Percentiles rank a stretch among this genome's conserved stretches.
These are phyloP conservation scores for Argopecten irradians DNA, from an alignment of 1,140 invertebrate genomes.

Conservation along the genomic window DNA sequence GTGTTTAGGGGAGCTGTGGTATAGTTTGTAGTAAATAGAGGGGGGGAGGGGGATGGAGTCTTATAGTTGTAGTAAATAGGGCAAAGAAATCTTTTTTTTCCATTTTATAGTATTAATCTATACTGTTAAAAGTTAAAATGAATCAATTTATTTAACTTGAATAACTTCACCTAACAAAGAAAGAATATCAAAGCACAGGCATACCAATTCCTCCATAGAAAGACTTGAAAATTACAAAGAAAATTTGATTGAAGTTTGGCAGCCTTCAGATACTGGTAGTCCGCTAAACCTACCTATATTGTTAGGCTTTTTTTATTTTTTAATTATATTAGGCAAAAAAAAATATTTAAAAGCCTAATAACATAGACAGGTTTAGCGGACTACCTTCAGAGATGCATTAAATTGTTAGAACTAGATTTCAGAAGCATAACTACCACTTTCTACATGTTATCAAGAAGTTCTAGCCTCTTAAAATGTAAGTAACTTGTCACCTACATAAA, in stretches of 20 bases:
- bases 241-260: neutral
- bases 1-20: too few species aligned
- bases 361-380: too few species aligned
- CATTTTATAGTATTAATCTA: neutral
- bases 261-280: too few species aligned
- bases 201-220: too few species aligned
- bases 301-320: too few species aligned
- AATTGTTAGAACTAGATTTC: neutral
- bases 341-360: too few species aligned
- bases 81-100: neutral
- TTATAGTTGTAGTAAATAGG: too few species aligned
- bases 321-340: too few species aligned
- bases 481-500: neutral
- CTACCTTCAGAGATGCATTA: neutral
- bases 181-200: neutral
- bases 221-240: neutral
- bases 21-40: too few species aligned
- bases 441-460: neutral
- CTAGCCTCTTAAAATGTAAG: neutral
- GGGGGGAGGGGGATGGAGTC: too few species aligned
- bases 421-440: neutral
- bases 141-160: neutral
- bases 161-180: neutral
- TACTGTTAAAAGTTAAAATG: neutral
- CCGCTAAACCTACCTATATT: too few species aligned